Base-by-base conservation (phyloP, 2,113 vertebrate species). In the Hystrix brachyura region DNA sequence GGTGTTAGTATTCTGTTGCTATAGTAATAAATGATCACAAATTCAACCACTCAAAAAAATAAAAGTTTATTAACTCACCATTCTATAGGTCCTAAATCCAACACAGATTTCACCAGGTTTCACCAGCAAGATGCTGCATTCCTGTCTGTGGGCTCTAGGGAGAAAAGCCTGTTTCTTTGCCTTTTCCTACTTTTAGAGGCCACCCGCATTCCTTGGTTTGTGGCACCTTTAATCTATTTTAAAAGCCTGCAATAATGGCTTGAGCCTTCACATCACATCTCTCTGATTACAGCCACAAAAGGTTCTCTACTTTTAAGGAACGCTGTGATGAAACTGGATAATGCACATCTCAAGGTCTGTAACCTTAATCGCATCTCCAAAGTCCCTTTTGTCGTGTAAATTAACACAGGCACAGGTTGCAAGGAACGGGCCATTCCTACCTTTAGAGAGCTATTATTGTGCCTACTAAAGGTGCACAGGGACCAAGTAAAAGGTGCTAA, bases 211-310 rank as follows among this genome's bases (percentile, higher is more conserved):
- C 53, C 59, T 90, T 67, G 65, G 38, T 71, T 72, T 69, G 21
- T 82, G 85, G 46, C 10, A 57, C 25, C 62, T 55, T 90, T 92
- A n/a, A 67, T 67, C 74, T 81, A 32, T 3, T 9, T 91, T 74
- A 57, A 85, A 82, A 95, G 64, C 60, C 79, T 80, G 15, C 43
- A 25, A 72, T 43, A 7, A 60, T 82, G 55, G 11, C 15, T 72
- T 81, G 59, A 85, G 17, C 21, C 13, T 53, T 92, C 65, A 76
- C 4, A 18, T 79, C 57, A 67, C 48, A 65, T 34, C 29, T 64
- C 46, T 90, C 71, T n/a, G 65, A 74, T 76, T 53, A 71, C 10
- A 71, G 69, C 13, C 51, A 89, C 67, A 78, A 96, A 95, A 78
- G 4, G 1, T 27, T 62, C 55, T 78, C 74, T 13, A 46, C 34